Conservation (phyloP, 2,888 invertebrate genomes). For the Reticulitermes lucifugus region DNA sequence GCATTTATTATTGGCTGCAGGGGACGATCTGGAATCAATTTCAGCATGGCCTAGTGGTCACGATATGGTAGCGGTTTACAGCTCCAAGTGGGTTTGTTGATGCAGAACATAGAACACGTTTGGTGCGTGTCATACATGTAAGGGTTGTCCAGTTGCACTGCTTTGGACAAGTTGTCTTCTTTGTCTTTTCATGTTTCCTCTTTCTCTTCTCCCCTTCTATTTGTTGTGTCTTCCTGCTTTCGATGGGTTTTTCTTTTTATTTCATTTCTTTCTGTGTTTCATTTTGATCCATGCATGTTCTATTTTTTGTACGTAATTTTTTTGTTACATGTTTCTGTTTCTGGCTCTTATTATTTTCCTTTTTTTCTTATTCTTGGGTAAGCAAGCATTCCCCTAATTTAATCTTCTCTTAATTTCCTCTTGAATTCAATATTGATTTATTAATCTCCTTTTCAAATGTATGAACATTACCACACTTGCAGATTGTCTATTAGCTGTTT, state of each 20-base stretch:
- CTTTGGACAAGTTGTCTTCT: background rate
- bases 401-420: too few relatives aligned
- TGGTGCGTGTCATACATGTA: too few relatives aligned
- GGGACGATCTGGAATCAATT: conserved; percentile 6
- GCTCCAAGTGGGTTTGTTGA: background rate
- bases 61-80: background rate
- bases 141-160: too few relatives aligned
- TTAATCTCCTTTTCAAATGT: too few relatives aligned
- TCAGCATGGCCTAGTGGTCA: background rate
- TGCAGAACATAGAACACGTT: too few relatives aligned
- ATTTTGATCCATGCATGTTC: background rate
- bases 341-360: background rate
- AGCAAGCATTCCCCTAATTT: too few relatives aligned
- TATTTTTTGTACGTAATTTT: background rate
- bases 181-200: background rate
- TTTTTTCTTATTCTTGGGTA: too few relatives aligned
- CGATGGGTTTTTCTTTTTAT: background rate
- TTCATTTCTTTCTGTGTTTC: background rate
- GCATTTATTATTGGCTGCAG: background rate
- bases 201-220: background rate
- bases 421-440: too few relatives aligned
- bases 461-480: too few relatives aligned
- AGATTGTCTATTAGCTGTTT: too few relatives aligned
- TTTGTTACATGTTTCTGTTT: background rate
- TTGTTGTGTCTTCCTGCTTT: background rate